Evolutionary conservation across 2,888 invertebrate species (phyloP).

Genomic region (Gymnoscelis rufifasciata): DNA sequence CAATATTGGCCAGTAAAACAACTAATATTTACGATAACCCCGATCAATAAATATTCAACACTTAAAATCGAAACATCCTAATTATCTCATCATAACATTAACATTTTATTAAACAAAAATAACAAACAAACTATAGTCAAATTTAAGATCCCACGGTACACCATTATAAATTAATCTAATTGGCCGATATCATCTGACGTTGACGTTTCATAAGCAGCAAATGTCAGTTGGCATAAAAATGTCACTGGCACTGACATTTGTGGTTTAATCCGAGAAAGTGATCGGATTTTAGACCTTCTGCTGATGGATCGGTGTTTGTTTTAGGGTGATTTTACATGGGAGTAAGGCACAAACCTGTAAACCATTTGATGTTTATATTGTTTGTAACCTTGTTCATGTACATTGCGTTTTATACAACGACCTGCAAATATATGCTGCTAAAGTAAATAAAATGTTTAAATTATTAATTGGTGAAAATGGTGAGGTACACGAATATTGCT

Average conservation of each 20-base stretch:
- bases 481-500: too few species aligned
- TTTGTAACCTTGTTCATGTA: too few species aligned
- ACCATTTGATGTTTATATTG: background rate
- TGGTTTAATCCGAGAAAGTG: constrained; percentile 74
- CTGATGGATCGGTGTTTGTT: constrained; percentile 28
- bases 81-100: constrained; percentile 22
- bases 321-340: constrained; percentile 14
- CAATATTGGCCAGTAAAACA: too few species aligned
- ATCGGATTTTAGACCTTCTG: constrained; percentile 51
- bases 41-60: constrained; percentile 6
- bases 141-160: constrained; percentile 30
- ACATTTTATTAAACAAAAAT: constrained; percentile 22
- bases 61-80: constrained; percentile 16
- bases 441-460: too few species aligned
- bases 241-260: constrained; percentile 74
- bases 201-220: constrained; percentile 56
- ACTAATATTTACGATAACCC: background rate
- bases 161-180: constrained; percentile 69
- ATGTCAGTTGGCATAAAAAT: constrained; percentile 75
- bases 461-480: too few species aligned
- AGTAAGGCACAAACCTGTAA: background rate
- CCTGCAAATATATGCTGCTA: too few species aligned
- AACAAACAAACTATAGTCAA: too few species aligned
- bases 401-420: too few species aligned
- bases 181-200: constrained; percentile 65